Conservation (phyloP, 2,113 vertebrate genomes). For the Vombatus ursinus region DNA sequence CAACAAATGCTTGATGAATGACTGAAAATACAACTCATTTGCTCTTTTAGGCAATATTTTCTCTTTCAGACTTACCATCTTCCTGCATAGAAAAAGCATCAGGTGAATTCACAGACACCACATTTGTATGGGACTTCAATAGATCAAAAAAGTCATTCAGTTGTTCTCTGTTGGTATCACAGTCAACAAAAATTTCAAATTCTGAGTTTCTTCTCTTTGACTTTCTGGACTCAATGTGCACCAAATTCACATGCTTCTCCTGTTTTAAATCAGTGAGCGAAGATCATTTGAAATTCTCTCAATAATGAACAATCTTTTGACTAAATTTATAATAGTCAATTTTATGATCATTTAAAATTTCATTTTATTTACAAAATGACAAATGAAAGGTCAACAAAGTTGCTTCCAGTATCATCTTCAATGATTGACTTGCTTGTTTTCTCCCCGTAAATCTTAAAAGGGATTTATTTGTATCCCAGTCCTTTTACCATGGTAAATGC, state of each 20-base stretch:
- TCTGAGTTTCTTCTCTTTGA: conserved; percentile 96
- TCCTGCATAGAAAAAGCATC: conserved; percentile 87
- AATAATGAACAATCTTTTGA: not conserved
- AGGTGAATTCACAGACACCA: conserved; percentile 89
- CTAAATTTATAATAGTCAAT: not conserved
- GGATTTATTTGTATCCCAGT: not conserved
- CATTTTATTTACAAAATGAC: not conserved
- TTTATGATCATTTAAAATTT: not conserved
- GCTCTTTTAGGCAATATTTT: conserved; percentile 2
- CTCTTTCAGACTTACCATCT: conserved; percentile 83
- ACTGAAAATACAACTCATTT: not conserved
- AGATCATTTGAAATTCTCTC: not conserved
- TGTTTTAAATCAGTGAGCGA: conserved; percentile 70
- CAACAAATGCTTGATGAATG: not conserved
- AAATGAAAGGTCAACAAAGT: not conserved
- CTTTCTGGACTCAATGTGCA: conserved; percentile 97
- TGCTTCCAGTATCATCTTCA: not conserved
- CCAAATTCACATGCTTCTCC: conserved; percentile 96
- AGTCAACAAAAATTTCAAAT: conserved; percentile 97
- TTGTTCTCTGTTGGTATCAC: conserved; percentile 95
- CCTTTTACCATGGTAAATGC: not conserved
- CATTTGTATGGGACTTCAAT: conserved; percentile 90
- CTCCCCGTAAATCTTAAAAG: conserved; percentile 23
- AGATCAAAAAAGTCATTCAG: conserved; percentile 94
- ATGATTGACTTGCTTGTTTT: not conserved